Base-by-base conservation (phyloP, 2,888 invertebrate species). In the Drosophila algonquin region DNA sequence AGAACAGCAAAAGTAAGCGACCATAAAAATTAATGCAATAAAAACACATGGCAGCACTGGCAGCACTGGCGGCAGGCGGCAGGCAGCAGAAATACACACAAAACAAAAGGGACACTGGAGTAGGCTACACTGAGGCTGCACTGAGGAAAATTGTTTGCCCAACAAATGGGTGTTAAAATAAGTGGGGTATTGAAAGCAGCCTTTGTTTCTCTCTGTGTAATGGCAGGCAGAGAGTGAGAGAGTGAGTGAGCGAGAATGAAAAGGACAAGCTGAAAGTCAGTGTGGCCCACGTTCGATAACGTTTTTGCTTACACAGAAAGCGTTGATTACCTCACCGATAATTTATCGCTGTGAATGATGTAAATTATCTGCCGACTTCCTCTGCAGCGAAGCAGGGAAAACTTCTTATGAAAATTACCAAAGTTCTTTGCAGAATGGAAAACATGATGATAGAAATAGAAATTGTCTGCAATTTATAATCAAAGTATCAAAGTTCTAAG, bases 11-110 rank as follows among this genome's bases (percentile, higher is more conserved):
- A 73, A 68, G 67, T 79, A 79, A 77, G 70, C 69, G 74, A 80
- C 80, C 85, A 87, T 83, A 83, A 83, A 83, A 83, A 83, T 87
- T 83, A 83, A 83, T 83, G 87, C 83, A 87, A 87, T 87, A 83
- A 83, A 83, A 83, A 81, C 83, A 87, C 83, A 83, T 84, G 85
- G 70, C 75, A 75, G 56, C 64, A 72, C 57, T 65, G 76, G 61
- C 76, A 62, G 73, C 52, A 55, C n/a, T n/a, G 58, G 56, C 47
- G 69, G 57, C 40, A 64, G 44, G n/a, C 76, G 63, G 73, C 52
- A 55, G 58, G 56, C 47, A 73, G 57, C 40, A 64, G 44, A 64
- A n/a, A 58, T 51, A 59, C 57, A 30, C 52, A 69, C 54, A 58
- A 58, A 72, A 64, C 55, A 64, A 63, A 72, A 48, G 50, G 50